phyloP scores from a whole-genome alignment of 2,888 invertebrate genomes.

The Caenorhabditis sp. region DNA sequence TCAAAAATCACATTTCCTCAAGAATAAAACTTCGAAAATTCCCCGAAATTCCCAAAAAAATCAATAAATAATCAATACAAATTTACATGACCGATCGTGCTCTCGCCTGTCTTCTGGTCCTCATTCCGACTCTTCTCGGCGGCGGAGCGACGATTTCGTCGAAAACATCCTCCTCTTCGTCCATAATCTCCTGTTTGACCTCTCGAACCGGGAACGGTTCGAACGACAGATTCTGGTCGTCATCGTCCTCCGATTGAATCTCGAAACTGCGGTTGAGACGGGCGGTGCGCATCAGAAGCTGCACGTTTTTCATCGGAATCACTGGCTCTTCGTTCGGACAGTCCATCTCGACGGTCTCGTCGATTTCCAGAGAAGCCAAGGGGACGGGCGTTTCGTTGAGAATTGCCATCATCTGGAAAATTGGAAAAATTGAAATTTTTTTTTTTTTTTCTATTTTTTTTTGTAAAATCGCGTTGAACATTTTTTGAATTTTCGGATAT shows the following conservation, averaged over 20 bases:
- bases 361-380: neutral
- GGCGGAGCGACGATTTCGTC: neutral
- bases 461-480: too few species aligned
- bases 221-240: neutral
- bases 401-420: slow-evolving; percentile 9
- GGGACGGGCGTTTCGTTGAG: slow-evolving; percentile 1
- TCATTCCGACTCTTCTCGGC: neutral
- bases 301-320: neutral
- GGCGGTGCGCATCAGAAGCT: neutral
- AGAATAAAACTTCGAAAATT: too few species aligned
- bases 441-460: too few species aligned
- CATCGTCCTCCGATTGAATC: slow-evolving; percentile 19
- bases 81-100: neutral
- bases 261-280: slow-evolving; percentile 23
- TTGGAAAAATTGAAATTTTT: too few species aligned
- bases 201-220: neutral
- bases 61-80: too few species aligned
- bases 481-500: too few species aligned
- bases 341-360: slow-evolving; percentile 16
- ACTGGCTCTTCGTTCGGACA: neutral
- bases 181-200: neutral
- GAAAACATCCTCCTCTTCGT: slow-evolving; percentile 2
- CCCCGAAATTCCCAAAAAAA: too few species aligned
- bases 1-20: too few species aligned
- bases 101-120: slow-evolving; percentile 4